Evolutionary conservation across 2,797 vertebrate species (phyloP).

Genomic region (Stomatorhinus walkeri): DNA sequence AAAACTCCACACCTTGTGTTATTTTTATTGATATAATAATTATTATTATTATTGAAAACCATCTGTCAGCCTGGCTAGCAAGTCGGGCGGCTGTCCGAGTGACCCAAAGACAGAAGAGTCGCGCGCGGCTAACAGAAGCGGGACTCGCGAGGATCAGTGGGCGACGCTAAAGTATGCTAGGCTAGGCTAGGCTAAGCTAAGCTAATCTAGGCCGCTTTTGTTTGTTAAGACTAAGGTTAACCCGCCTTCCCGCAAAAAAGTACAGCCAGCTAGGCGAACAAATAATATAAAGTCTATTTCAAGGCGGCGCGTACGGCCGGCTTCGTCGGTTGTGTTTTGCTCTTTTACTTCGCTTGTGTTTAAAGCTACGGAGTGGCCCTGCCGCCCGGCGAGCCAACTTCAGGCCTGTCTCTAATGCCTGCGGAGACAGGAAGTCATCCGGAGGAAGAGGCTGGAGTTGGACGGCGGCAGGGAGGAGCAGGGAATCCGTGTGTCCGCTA

Average conservation of each 20-base stretch:
- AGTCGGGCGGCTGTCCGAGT: not conserved
- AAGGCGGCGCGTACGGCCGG: not conserved
- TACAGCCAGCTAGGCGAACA: not conserved
- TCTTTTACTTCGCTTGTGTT: not conserved
- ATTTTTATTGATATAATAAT: not conserved
- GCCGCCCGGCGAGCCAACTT: not conserved
- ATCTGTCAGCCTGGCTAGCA: not conserved
- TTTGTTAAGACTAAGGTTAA: not conserved
- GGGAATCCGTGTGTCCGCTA: not conserved
- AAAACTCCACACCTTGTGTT: not conserved
- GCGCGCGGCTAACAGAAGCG: not conserved
- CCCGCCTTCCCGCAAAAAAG: not conserved
- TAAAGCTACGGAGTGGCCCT: not conserved
- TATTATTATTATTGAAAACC: not conserved
- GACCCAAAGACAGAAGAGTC: not conserved
- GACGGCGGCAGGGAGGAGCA: constrained; percentile 17
- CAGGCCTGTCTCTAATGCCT: constrained; percentile 9
- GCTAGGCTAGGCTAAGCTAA: not conserved
- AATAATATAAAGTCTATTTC: not conserved
- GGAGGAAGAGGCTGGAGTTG: constrained; percentile 25
- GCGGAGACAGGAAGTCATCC: constrained; percentile 34
- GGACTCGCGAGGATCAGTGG: not conserved
- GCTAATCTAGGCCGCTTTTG: constrained; percentile 12
- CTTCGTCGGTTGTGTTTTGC: not conserved
- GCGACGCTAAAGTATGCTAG: not conserved